A percentile compares a stretch with the other conserved stretches of the same genome.
Evolutionary conservation across 2,888 invertebrate genomes (phyloP).

Genomic region (Pollenia labialis): DNA sequence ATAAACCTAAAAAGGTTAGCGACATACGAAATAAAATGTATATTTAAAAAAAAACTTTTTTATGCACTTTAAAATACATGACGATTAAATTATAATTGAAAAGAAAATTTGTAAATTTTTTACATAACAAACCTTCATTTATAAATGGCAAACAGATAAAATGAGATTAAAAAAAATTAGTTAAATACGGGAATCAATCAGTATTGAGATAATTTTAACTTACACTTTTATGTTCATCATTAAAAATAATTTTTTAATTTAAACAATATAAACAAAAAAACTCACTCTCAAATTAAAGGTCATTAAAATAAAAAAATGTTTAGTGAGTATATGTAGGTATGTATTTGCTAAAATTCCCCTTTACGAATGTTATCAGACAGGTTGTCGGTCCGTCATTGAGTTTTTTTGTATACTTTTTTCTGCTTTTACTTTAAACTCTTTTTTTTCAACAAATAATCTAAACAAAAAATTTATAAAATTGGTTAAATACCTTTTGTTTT

Average conservation of each 20-base stretch:
- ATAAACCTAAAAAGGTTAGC: too few relatives aligned
- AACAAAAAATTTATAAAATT: constrained; percentile 28
- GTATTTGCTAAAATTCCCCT: constrained; percentile 1
- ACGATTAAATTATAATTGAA: too few relatives aligned
- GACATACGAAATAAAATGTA: too few relatives aligned
- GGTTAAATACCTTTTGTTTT: constrained; percentile 16
- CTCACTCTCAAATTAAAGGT: constrained; percentile 24
- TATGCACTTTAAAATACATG: too few relatives aligned
- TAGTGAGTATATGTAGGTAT: neutral
- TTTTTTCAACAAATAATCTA: constrained; percentile 23
- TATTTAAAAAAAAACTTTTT: too few relatives aligned
- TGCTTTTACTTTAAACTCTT: constrained; percentile 12
- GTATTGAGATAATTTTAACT: too few relatives aligned
- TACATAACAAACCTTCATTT: too few relatives aligned
- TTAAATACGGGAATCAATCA: too few relatives aligned
- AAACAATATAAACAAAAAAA: neutral
- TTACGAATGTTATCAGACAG: constrained; percentile 1
- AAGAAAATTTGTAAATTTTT: too few relatives aligned
- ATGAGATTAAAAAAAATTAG: too few relatives aligned
- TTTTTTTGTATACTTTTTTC: constrained; percentile 16
- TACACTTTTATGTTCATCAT: neutral
- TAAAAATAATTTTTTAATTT: neutral
- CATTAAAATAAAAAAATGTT: neutral
- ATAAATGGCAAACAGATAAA: too few relatives aligned
- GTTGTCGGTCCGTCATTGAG: constrained; percentile 7